Conservation (phyloP, 2,113 vertebrate genomes). For the Poeciliopsis turrubarensis region DNA sequence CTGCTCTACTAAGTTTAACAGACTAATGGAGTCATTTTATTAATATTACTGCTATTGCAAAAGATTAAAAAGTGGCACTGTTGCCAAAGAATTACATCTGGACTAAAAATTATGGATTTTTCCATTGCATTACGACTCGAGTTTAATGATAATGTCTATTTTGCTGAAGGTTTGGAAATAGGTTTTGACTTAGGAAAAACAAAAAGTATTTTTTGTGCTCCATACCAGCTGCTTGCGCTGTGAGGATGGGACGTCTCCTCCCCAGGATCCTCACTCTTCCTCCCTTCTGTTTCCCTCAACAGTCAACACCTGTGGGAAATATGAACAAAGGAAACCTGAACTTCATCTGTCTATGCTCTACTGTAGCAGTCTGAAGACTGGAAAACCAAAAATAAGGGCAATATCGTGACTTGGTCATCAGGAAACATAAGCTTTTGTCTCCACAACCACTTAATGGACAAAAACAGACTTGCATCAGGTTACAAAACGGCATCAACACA, state of each 20-base stretch:
- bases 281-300: conserved; percentile 40
- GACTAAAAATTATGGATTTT: conserved; percentile 56
- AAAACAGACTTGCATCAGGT: conserved; percentile 52
- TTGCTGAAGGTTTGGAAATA: conserved; percentile 56
- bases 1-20: conserved; percentile 51
- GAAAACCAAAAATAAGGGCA: conserved; percentile 17
- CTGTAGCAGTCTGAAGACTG: conserved; percentile 2
- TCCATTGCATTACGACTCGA: conserved; percentile 44
- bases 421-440: not conserved
- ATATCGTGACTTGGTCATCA: conserved; percentile 20
- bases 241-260: conserved; percentile 66
- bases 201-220: conserved; percentile 63
- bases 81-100: conserved; percentile 45
- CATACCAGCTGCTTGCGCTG: conserved; percentile 72
- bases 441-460: conserved; percentile 16
- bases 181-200: conserved; percentile 72
- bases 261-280: conserved; percentile 59
- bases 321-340: conserved; percentile 21
- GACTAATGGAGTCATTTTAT: conserved; percentile 56
- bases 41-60: conserved; percentile 68
- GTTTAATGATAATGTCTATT: conserved; percentile 45
- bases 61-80: conserved; percentile 56
- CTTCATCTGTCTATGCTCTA: not conserved
- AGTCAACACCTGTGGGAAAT: conserved; percentile 59
- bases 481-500: conserved; percentile 38